These are phyloP conservation scores for Aphelenchoides fujianensis DNA, from an alignment of 1,140 invertebrate species.

Conservation along the genomic window DNA sequence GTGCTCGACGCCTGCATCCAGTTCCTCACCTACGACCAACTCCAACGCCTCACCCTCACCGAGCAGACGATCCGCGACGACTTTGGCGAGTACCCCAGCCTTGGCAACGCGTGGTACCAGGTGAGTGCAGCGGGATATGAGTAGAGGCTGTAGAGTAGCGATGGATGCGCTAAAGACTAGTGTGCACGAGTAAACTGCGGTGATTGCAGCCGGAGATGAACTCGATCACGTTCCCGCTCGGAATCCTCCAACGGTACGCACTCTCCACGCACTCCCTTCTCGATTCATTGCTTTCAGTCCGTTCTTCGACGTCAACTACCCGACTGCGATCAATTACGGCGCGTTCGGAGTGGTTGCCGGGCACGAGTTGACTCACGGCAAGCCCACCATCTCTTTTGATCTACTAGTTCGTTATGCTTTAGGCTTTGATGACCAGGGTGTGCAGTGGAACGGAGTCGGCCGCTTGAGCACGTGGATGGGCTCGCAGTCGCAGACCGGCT, in stretches of 20 bases:
- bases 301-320: constrained; percentile 67
- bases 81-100: constrained; percentile 25
- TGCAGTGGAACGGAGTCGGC: constrained; percentile 26
- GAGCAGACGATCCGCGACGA: constrained; percentile 25
- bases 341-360: constrained; percentile 67
- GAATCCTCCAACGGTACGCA: too few relatives aligned
- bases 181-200: too few relatives aligned
- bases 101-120: constrained; percentile 39
- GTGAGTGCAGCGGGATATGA: constrained; percentile 12
- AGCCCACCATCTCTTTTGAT: too few relatives aligned
- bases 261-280: too few relatives aligned
- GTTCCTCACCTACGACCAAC: constrained; percentile 12
- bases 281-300: constrained; percentile 65
- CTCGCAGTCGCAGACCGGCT: neutral
- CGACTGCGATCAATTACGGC: constrained; percentile 68
- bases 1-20: neutral
- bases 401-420: too few relatives aligned
- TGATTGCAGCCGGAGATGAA: constrained; percentile 44
- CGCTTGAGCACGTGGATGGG: constrained; percentile 7
- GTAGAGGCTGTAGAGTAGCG: too few relatives aligned
- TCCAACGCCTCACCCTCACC: constrained; percentile 24
- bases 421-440: constrained; percentile 23
- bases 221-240: constrained; percentile 47
- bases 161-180: too few relatives aligned
- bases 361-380: too few relatives aligned